phyloP scores from a whole-genome alignment of 2,113 vertebrate species.

The Colaptes auratus region DNA sequence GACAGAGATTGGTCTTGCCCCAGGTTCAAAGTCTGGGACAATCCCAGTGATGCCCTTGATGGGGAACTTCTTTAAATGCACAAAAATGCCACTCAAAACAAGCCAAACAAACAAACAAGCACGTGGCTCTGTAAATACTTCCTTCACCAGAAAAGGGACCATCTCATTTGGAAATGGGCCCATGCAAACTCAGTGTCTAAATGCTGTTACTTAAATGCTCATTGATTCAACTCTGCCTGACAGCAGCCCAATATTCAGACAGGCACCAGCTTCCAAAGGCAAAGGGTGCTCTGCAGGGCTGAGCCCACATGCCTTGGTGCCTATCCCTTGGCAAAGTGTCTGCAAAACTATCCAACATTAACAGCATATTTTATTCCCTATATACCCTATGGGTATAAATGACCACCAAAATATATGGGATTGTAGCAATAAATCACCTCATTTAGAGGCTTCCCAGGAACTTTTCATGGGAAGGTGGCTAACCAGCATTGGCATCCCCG shows the following conservation, averaged over 20 bases:
- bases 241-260: accelerated
- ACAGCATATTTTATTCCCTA: neutral
- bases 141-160: neutral
- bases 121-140: neutral
- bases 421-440: neutral
- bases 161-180: neutral
- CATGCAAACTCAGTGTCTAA: neutral
- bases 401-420: neutral
- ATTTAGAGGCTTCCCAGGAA: neutral
- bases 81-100: neutral
- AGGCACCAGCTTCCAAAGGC: neutral
- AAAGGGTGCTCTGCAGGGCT: neutral
- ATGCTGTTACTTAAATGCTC: neutral
- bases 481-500: accelerated
- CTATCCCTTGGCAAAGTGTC: neutral
- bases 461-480: neutral
- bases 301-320: neutral
- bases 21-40: neutral
- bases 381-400: neutral
- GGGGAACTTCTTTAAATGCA: neutral
- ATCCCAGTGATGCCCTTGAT: neutral
- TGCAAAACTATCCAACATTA: neutral
- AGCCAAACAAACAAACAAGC: neutral
- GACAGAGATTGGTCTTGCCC: neutral
- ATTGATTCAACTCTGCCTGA: accelerated